Percentiles rank a stretch among this genome's conserved stretches.
These are phyloP conservation scores for Nothoprocta pentlandii DNA, from an alignment of 2,113 vertebrate genomes.

Conservation along the genomic window DNA sequence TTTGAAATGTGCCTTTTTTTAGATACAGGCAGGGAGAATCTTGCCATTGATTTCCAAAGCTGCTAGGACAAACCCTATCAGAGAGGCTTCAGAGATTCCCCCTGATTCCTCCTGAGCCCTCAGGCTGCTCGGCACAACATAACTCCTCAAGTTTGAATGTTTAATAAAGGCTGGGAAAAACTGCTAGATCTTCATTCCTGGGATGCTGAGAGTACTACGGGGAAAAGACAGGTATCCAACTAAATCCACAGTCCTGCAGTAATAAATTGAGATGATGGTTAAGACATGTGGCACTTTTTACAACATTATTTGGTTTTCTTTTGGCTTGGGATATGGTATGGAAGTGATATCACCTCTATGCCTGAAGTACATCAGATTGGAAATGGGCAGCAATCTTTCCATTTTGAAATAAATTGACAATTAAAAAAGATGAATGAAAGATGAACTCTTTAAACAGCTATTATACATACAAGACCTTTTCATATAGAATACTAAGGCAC, in stretches of 20 bases:
- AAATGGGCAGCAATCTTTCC: not conserved
- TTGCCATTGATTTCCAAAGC: not conserved
- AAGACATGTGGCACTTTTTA: not conserved
- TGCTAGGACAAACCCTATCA: not conserved
- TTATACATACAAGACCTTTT: slow-evolving; percentile 7
- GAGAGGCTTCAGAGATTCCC: not conserved
- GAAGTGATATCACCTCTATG: not conserved
- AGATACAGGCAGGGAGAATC: not conserved
- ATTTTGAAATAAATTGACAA: slow-evolving; percentile 13
- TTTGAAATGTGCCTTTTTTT: not conserved
- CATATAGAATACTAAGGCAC: not conserved
- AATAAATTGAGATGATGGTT: not conserved
- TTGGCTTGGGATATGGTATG: not conserved
- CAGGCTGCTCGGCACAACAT: not conserved
- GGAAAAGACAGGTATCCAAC: not conserved
- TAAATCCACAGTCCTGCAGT: not conserved
- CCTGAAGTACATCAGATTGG: not conserved
- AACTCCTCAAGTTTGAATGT: not conserved
- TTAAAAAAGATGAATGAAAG: not conserved
- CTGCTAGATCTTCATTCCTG: slow-evolving; percentile 11
- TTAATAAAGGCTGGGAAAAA: slow-evolving; percentile 24
- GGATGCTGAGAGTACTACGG: not conserved
- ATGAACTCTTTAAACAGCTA: not conserved
- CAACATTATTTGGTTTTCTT: not conserved
- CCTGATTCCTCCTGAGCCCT: not conserved